Evolutionary conservation across 2,888 invertebrate species (phyloP), one percentile per base, ranked within the genome.

Genomic region (Pristionchus exspectatus): DNA sequence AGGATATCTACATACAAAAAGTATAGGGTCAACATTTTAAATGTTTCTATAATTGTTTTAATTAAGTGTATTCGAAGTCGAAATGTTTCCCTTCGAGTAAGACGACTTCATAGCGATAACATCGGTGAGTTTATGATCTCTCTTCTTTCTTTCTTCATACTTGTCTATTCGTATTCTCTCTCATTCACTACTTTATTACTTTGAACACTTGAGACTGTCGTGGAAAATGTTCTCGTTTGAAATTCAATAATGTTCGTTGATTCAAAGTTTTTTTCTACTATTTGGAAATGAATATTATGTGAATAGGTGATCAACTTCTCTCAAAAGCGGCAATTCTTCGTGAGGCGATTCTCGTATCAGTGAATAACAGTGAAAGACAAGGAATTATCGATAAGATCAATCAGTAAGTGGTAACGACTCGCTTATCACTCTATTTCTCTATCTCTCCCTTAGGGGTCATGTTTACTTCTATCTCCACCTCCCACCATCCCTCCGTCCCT

Each of bases 271-370:
- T 69, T 69, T 27, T 69, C 27, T 7, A 69, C 1, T 14, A 69
- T 27, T 14, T 12, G 69, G 38, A 5, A 38, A 38, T 69, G 3
- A 24, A 69, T 30, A 27, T 30, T 69, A 27, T 27, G n/a, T n/a
- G 30, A 33, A 21, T 44, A 77, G 77, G 77, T 24, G 77, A 77
- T 44, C 44, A 77, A 21, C 77, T 77, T n/a, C 44, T 44, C 77
- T 44, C 38, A 7, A 84, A 84, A 56, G 18, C 86, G 66, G 54
- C 66, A 4, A 38, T 30, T 9, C 44, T 93, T 0, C 91, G 92
- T 9, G 93, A 93, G 85, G 93, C 93, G 1, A 93, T 92, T 89
- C 88, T 93, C 50, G 93, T 93, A 9, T 92, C 92, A 5, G 92
- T 93, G 16, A 92, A 93, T 83, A 92, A 92, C 54, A 91, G 91